phyloP scores from a whole-genome alignment of 92 coral and sea anemone genomes.

The Nematostella vectensis region DNA sequence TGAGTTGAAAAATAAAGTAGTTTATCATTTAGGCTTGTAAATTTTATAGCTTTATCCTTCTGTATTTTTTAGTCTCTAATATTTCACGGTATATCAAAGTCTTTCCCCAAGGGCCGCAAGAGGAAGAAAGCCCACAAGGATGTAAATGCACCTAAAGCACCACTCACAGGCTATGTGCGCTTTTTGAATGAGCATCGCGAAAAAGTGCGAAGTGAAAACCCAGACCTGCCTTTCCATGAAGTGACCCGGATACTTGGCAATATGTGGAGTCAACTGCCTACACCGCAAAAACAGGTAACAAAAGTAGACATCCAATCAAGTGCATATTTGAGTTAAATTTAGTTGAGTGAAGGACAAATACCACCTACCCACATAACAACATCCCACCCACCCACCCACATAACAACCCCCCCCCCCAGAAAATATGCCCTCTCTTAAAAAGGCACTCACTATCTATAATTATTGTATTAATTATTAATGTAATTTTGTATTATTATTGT shows the following conservation, averaged over 20 bases:
- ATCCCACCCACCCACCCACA: too few species aligned
- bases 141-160: constrained; percentile 95
- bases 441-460: too few species aligned
- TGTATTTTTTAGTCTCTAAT: too few species aligned
- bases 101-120: constrained; percentile 79
- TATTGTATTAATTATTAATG: too few species aligned
- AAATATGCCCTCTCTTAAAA: too few species aligned
- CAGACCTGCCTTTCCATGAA: constrained; percentile 95
- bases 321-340: not conserved
- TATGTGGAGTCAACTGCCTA: constrained; percentile 98
- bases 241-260: constrained; percentile 93
- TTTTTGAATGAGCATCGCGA: constrained; percentile 92
- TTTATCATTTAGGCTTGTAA: too few species aligned
- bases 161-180: constrained; percentile 94
- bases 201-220: constrained; percentile 88
- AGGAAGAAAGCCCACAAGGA: constrained; percentile 89
- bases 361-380: not conserved
- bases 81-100: too few species aligned
- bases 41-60: too few species aligned
- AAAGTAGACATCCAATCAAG: not conserved
- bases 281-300: constrained; percentile 78
- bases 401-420: too few species aligned
- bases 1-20: too few species aligned
- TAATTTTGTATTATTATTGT: too few species aligned
- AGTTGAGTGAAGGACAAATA: not conserved